Base-by-base conservation (phyloP, 2,797 vertebrate species). In the Hafferia zeledoni region DNA sequence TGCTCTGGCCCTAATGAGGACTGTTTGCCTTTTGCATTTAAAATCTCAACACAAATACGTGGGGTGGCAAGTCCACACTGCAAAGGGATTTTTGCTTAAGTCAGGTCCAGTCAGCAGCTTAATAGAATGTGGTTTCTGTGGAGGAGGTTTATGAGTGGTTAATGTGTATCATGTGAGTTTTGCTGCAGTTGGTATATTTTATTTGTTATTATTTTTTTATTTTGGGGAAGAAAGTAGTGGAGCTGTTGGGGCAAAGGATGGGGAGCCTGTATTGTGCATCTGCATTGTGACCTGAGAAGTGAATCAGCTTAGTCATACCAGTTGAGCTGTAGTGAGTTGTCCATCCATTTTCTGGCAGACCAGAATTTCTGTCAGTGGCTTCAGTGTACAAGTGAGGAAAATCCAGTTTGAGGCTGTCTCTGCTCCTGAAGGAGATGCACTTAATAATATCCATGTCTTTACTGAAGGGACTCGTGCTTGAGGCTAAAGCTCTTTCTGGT, bases 41-140 rank as follows among this genome's bases (percentile, higher is more conserved):
- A 70, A 83, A 53, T 93, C 59, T 76, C 52, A 65, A 41, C 31
- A 33, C 72, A 65, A 79, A 44, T 61, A 46, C 0, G 0, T 17
- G 35, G 23, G 9, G 33, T 84, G 63, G 61, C 63, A 67, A 87
- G 52, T 84, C 15, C n/a, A n/a, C n/a, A 44, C 39, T 90, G 65
- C 63, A 39, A 33, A 67, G 41, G 37, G 55, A 31, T 84, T 93
- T 95, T 81, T 95, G 77, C 86, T 93, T 63, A 76, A 90, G 59
- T 93, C 80, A 70, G 41, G 15, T 79, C 23, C 61, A 63, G 78
- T 91, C 82, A 93, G 94, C 83, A 90, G 69, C 43, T 88, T 88
- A 81, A 44, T 44, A 55, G 69, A 81, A 55, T 65, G 56, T 87
- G 65, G 55, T 92, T 96, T 94, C 71, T 1, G 0, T 10, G 53